phyloP scores from a whole-genome alignment of 2,113 vertebrate genomes.

The Pseudorasbora parva region DNA sequence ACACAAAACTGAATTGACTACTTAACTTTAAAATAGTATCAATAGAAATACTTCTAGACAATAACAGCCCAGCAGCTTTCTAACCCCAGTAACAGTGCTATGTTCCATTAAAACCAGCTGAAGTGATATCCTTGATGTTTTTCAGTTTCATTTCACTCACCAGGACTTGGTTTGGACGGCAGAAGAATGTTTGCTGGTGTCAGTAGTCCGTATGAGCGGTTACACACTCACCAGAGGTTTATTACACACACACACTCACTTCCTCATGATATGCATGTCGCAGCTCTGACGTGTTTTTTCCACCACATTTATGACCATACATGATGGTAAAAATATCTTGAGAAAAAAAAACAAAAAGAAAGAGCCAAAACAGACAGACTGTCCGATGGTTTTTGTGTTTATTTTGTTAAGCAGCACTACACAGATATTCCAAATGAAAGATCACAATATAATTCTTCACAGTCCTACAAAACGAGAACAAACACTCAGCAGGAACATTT shows the following conservation, averaged over 20 bases:
- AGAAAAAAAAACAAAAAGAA: background rate
- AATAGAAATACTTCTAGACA: no score
- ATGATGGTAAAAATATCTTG: background rate
- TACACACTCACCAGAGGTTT: background rate
- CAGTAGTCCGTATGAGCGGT: background rate
- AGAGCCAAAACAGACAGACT: background rate
- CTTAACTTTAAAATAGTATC: no score
- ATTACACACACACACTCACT: background rate
- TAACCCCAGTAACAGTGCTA: background rate
- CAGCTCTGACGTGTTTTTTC: background rate
- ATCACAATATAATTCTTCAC: constrained; percentile 57
- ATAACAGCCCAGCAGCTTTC: background rate
- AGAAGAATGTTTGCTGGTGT: background rate
- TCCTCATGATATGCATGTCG: background rate
- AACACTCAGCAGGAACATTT: background rate
- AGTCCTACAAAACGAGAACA: constrained; percentile 43
- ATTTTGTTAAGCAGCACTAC: constrained; percentile 57
- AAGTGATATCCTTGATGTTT: background rate
- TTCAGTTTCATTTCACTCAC: background rate
- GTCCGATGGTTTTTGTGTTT: background rate
- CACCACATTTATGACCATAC: background rate
- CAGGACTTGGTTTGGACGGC: background rate
- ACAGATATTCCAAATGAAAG: constrained; percentile 62
- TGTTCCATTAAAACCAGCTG: background rate
- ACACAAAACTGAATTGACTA: no score